phyloP scores from a whole-genome alignment of 92 coral and sea anemone genomes.

The Siderastrea siderea region DNA sequence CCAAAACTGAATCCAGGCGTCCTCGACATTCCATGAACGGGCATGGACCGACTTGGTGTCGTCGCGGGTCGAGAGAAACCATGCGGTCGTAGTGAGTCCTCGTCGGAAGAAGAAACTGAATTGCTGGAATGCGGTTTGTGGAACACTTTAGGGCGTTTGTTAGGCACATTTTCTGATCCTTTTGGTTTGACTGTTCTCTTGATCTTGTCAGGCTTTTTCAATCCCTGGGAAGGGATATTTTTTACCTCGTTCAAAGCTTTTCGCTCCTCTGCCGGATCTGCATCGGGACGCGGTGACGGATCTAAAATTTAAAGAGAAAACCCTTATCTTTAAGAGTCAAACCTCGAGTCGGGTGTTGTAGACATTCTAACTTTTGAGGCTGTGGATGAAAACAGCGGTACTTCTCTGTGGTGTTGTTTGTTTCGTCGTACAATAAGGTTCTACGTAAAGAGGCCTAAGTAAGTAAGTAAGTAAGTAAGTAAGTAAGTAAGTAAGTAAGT shows the following conservation, averaged over 20 bases:
- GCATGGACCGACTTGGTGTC: constrained; percentile 19
- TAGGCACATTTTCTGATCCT: constrained; percentile 23
- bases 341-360: not conserved
- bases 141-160: not conserved
- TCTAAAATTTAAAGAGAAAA: not conserved
- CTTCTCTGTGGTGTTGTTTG: no score
- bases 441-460: no score
- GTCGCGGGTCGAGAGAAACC: constrained; percentile 20
- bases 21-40: not conserved
- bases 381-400: no score
- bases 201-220: not conserved
- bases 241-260: constrained; percentile 28
- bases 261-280: not conserved
- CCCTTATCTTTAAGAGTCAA: not conserved
- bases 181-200: constrained; percentile 20
- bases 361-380: not conserved
- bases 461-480: no score
- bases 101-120: constrained; percentile 38
- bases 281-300: not conserved
- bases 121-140: constrained; percentile 31
- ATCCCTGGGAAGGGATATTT: constrained; percentile 1
- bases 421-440: no score
- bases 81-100: constrained; percentile 4
- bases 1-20: constrained; percentile 48
- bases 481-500: no score